These are phyloP conservation scores for Carduelis carduelis DNA, from an alignment of 2,797 vertebrate genomes.

Conservation along the genomic window DNA sequence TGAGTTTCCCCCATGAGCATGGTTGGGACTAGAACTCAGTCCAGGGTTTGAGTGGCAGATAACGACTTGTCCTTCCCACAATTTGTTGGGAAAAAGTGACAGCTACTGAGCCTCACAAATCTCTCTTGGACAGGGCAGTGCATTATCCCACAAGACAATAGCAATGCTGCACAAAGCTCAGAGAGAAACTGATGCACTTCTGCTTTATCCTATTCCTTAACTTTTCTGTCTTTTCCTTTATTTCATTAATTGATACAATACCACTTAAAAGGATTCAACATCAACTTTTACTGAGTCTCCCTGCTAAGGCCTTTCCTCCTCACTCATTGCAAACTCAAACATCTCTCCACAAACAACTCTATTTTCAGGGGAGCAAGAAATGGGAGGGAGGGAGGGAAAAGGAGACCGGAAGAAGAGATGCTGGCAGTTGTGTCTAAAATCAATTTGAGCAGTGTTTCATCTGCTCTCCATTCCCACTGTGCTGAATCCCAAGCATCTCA, in stretches of 20 bases:
- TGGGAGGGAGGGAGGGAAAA: accelerated
- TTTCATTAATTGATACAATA: not conserved
- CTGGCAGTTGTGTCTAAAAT: not conserved
- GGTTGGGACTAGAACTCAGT: not conserved
- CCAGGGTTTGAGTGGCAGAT: not conserved
- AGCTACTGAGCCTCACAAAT: not conserved
- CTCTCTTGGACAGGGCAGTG: not conserved
- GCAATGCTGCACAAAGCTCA: not conserved
- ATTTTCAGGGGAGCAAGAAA: not conserved
- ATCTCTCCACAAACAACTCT: not conserved
- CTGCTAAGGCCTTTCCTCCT: not conserved
- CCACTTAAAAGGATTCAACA: not conserved
- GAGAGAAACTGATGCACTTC: not conserved
- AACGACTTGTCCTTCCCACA: not conserved
- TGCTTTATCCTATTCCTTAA: not conserved
- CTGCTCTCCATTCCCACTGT: not conserved
- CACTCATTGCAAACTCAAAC: not conserved
- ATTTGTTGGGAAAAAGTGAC: not conserved
- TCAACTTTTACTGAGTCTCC: not conserved
- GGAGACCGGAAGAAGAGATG: not conserved
- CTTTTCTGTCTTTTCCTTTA: not conserved
- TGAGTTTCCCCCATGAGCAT: accelerated
- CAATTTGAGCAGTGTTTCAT: not conserved
- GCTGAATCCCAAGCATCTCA: not conserved
- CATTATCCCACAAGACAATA: not conserved